phyloP scores from a whole-genome alignment of 2,113 vertebrate species.

The Micronycteris hirsuta region DNA sequence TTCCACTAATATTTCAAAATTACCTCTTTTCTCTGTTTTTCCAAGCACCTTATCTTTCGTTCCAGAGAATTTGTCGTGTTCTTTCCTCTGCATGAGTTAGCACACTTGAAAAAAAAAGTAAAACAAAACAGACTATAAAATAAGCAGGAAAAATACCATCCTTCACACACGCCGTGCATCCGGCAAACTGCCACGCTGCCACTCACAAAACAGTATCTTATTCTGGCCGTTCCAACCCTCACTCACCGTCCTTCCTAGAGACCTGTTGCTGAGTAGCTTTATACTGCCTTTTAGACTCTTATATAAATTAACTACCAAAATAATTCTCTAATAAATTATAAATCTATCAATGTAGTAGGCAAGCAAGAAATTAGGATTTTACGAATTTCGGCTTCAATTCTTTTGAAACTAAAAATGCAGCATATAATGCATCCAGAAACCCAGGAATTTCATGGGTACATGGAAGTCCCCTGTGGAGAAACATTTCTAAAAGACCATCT shows the following conservation, averaged over 20 bases:
- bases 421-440: background rate
- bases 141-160: background rate
- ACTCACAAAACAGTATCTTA: background rate
- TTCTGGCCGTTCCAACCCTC: background rate
- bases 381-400: constrained; percentile 4
- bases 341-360: background rate
- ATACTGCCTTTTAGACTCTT: background rate
- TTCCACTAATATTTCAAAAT: background rate
- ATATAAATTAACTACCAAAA: background rate
- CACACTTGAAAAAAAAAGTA: constrained; percentile 39
- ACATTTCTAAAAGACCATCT: background rate
- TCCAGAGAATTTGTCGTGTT: constrained; percentile 61
- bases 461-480: background rate
- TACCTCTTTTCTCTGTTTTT: constrained; percentile 83
- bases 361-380: background rate
- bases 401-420: background rate
- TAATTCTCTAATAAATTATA: background rate
- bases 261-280: background rate
- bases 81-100: constrained; percentile 60
- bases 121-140: constrained; percentile 22
- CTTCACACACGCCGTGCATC: background rate
- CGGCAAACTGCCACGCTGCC: background rate
- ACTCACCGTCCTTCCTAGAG: background rate
- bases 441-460: background rate
- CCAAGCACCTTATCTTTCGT: constrained; percentile 74